A percentile compares a stretch with the other conserved stretches of the same genome.
These are phyloP conservation scores for Cotesia glomerata DNA, from an alignment of 1,140 invertebrate genomes.

Conservation along the genomic window DNA sequence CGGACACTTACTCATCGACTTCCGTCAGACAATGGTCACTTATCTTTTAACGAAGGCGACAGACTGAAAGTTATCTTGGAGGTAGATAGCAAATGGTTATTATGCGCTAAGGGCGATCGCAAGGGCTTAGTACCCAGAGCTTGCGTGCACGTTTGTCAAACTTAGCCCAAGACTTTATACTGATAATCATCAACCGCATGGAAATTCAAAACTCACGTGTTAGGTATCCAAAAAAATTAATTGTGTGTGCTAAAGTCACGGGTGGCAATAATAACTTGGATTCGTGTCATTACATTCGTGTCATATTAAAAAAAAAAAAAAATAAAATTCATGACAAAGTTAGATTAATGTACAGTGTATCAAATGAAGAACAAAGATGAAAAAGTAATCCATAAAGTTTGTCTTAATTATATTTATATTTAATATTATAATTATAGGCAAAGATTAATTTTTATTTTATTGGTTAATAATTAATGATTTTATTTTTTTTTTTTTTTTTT, in stretches of 20 bases:
- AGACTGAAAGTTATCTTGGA: constrained; percentile 75
- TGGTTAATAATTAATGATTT: constrained; percentile 37
- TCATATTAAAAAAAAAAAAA: not conserved
- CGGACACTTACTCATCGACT: constrained; percentile 75
- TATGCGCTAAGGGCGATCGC: constrained; percentile 77
- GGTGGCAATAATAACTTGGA: not conserved
- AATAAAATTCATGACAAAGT: not conserved
- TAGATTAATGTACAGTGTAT: not conserved
- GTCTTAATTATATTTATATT: no score
- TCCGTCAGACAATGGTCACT: constrained; percentile 76
- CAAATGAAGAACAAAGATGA: not conserved
- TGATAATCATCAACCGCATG: constrained; percentile 8
- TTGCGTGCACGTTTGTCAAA: constrained; percentile 69
- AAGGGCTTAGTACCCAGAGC: constrained; percentile 79
- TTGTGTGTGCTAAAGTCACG: constrained; percentile 13
- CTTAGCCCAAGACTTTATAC: constrained; percentile 45
- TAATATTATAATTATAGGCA: no score
- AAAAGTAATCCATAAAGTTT: not conserved
- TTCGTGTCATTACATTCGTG: constrained; percentile 3
- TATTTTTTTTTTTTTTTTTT: constrained; percentile 35
- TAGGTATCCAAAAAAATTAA: not conserved
- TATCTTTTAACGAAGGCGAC: constrained; percentile 81
- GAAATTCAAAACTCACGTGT: not conserved
- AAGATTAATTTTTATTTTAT: constrained; percentile 41
- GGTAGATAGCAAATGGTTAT: constrained; percentile 77